Evolutionary conservation across 2,113 vertebrate genomes (phyloP).

Genomic region (Odobenus rosmarus): DNA sequence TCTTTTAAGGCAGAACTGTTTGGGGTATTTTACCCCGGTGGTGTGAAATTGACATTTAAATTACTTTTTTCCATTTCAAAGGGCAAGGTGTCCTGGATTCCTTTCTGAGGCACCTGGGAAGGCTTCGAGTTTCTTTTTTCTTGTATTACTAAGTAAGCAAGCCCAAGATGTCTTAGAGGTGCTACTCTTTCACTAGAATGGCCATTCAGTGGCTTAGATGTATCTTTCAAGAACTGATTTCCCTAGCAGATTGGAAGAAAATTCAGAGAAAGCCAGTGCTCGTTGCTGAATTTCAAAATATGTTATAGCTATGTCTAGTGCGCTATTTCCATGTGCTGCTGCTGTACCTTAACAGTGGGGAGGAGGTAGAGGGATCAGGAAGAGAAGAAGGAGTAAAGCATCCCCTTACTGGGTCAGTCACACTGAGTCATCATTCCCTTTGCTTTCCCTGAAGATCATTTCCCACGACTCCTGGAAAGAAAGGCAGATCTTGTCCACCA

Average conservation of each 20-base stretch:
- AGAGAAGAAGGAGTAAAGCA: not conserved
- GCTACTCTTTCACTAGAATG: not conserved
- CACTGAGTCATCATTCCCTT: not conserved
- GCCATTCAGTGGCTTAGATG: not conserved
- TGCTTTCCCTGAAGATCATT: not conserved
- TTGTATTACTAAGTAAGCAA: not conserved
- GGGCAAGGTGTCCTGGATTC: not conserved
- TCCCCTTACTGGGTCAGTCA: not conserved
- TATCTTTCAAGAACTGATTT: not conserved
- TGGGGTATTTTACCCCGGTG: not conserved
- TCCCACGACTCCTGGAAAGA: not conserved
- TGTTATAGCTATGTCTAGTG: not conserved
- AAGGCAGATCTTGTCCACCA: not conserved
- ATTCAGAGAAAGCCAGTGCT: not conserved
- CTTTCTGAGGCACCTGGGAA: not conserved
- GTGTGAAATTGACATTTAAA: slow-evolving; percentile 3
- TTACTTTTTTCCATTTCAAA: slow-evolving; percentile 22
- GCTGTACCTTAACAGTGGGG: not conserved
- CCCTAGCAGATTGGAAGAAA: not conserved
- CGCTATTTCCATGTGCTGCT: not conserved
- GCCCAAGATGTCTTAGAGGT: not conserved
- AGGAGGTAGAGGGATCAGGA: not conserved
- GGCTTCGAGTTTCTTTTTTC: not conserved
- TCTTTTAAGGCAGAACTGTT: slow-evolving; percentile 16
- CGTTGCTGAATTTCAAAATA: not conserved